Evolutionary conservation across 2,888 invertebrate genomes (phyloP), one percentile per base, ranked within the genome.

Genomic region (Acrobasis consociella): DNA sequence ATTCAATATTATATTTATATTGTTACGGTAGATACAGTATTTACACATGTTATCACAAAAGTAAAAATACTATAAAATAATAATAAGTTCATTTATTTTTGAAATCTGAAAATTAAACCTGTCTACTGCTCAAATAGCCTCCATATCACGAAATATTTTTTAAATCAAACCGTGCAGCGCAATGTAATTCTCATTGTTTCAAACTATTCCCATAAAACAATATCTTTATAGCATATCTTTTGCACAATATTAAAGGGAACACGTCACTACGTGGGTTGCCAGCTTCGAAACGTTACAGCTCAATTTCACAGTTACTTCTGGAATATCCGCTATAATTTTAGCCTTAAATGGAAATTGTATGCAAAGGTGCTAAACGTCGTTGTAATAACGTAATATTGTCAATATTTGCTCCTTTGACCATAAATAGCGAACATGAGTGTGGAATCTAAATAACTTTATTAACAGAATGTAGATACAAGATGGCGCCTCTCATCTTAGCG

Each of bases 151-250:
- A 22, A 17, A 51, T 51, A 22, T 51, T 51, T 51, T 51, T 22
- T 17, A 2, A 51, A 51, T 22, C 51, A 51, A 51, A 51, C n/a
- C n/a, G 46, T 46, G 46, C 31, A n/a, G 67, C 64, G 63, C 68
- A 56, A 17, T 22, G 42, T 22, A 51, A 51, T 22, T 22, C 22
- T 51, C 22, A 31, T 51, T 51, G 51, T 51, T 51, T 22, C 10
- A 31, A 22, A 22, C 22, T 51, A 22, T 51, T 22, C 51, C 17
- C 51, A 22, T 51, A 22, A 13, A 51, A 51, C 51, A 51, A 51
- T 51, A 51, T 51, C 51, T 51, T 51, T 51, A 51, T 22, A 17
- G 22, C 22, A 22, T 51, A 51, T 22, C 17, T 51, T 51, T 51
- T 22, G 9, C 17, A 22, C 46, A 46, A 46, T 46, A n/a, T 46